Evolutionary conservation across 2,888 invertebrate genomes (phyloP), one percentile per base, ranked within the genome.

Genomic region (Ormyrus rosae): DNA sequence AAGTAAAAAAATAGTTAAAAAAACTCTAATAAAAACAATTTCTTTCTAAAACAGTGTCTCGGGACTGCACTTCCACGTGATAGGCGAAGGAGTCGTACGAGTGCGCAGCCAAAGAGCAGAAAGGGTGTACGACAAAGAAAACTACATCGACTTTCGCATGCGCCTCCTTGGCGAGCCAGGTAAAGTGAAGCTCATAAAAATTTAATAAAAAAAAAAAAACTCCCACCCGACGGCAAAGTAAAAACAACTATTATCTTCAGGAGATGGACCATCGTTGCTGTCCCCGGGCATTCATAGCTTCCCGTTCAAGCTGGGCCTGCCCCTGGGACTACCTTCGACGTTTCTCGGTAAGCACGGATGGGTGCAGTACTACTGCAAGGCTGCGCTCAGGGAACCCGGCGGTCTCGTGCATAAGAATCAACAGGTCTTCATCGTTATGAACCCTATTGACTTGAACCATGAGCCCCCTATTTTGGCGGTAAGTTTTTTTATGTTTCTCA

Each of bases 361-460:
- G 97, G 97, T 98, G 67, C 98, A 98, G 91, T 98, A 97, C 91
- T 98, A 95, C 89, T 98, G 97, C 88, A 97, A 97, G 90, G 96
- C 97, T 34, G 97, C 97, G 0, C 92, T 97, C 19, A 92, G 97
- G 68, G 98, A 98, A 87, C 96, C 97, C 7, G 95, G 95, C 84
- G 97, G 97, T 0, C 92, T 98, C 56, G 96, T 97, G 6, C 98
- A 98, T 89, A 98, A 98, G 91, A 98, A 98, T 90, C 97, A 98
- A 90, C 98, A 98, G 91, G 98, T 98, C n/a, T 98, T 98, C 91
- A 97, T 98, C 87, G 97, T 98, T 4, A 97, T 98, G 97, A 98
- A 97, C 91, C 98, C 98, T 5, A 97, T 98, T 84, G 97, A 98
- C 91, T 92, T 98, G 86, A 98, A 98, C 91, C 91, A 96, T 90